Base-by-base conservation (phyloP, 2,888 invertebrate genomes). In the Colletes collaris region DNA sequence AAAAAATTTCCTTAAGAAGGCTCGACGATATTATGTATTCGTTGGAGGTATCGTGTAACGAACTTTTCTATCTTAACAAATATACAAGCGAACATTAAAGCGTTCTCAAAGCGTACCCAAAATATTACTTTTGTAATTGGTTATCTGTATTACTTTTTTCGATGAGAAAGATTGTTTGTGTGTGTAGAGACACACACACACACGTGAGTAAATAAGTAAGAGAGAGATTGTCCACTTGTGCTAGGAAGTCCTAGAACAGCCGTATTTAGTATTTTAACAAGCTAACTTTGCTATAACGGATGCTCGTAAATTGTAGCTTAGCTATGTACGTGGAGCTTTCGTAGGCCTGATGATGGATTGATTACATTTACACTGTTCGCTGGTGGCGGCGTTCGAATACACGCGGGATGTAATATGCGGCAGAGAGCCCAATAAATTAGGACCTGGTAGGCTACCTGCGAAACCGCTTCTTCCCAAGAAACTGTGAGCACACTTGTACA, bases 401-500 rank as follows among this genome's bases (percentile, higher is more conserved):
- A 93, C 92, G 68, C 92, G 88, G 44, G 93, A 93, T 3, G 92
- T 93, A 80, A 93, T 93, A 75, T 93, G 93, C 52, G 93, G 93
- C 70, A 93, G 78, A 50, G 91, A 92, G 40, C 92, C 91, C 52
- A 93, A 81, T 67, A 93, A 88, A 89, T 92, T 93, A 62, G 92
- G 90, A 7, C 93, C 92, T 0, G 91, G 90, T 49, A 93, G 79
- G 67, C 89, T 92, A 10, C 93, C 92, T n/a, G 92, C 92, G 63
- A 92, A 93, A 62, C 94, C 94, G 10, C 93, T 92, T 88, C 95
- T 94, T 0, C 95, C 95, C 65, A 95, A 93, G 92, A 95, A 95
- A 76, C 95, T 94, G 37, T 94, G 94, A 81, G 94, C 94, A 90
- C 94, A 95, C 88, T 94, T 94, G 91, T 95, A 95, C 86, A 94